Conservation (phyloP, 2,797 vertebrate genomes). For the Leontopithecus rosalia region DNA sequence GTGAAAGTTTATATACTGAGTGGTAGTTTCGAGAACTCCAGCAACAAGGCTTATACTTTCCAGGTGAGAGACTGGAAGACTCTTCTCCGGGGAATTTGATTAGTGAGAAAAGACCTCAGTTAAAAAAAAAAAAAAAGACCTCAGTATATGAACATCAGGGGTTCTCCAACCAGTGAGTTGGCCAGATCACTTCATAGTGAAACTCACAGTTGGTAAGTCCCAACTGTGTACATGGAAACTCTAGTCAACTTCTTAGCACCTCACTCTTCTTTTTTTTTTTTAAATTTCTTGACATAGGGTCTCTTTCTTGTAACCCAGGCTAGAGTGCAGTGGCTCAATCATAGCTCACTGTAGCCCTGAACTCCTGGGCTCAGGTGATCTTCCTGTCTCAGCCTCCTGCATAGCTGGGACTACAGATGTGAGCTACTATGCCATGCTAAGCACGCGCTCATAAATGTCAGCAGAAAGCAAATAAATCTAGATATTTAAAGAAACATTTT, state of each 20-base stretch:
- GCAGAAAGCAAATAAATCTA: constrained; percentile 29
- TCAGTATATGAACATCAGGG: background rate
- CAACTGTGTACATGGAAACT: background rate
- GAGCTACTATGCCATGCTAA: no score
- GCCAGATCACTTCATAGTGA: background rate
- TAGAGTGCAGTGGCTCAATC: no score
- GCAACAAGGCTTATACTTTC: background rate
- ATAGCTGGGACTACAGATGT: no score
- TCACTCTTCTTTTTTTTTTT: background rate
- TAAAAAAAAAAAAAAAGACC: no score
- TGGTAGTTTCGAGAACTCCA: constrained; percentile 15
- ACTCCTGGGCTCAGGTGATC: no score
- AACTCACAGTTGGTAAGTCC: background rate
- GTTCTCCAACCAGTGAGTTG: background rate
- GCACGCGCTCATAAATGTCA: background rate
- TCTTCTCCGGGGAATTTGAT: background rate
- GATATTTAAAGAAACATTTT: constrained; percentile 12
- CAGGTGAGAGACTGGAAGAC: background rate
- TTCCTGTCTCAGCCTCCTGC: no score
- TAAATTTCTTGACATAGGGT: no score
- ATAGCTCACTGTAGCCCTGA: no score
- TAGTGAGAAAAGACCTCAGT: background rate
- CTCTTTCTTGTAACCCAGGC: no score
- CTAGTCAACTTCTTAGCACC: constrained; percentile 2
- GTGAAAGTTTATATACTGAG: background rate